phyloP scores from a whole-genome alignment of 2,888 invertebrate genomes.

The Bruchidius siliquastri region DNA sequence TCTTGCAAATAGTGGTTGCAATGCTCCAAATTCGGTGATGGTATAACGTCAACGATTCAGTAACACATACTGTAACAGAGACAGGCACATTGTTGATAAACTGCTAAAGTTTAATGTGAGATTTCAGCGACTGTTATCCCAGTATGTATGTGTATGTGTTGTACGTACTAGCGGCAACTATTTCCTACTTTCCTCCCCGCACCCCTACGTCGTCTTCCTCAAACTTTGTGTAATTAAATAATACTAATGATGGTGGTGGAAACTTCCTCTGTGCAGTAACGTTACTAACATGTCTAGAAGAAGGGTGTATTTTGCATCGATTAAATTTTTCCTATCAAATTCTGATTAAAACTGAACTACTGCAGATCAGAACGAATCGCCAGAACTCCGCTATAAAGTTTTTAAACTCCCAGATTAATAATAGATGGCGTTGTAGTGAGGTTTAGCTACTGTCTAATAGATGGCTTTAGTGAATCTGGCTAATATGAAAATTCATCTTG shows the following conservation, averaged over 20 bases:
- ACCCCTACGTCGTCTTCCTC: background rate
- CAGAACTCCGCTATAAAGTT: no score
- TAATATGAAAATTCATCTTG: no score
- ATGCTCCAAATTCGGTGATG: background rate
- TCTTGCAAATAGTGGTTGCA: background rate
- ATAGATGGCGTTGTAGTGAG: no score
- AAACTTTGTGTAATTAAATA: background rate
- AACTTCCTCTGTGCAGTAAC: background rate
- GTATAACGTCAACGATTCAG: background rate
- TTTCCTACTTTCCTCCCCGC: background rate
- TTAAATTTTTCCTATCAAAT: no score
- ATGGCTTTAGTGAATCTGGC: no score
- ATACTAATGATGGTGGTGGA: background rate
- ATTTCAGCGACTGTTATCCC: background rate
- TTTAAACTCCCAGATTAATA: no score
- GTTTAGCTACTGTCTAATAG: no score
- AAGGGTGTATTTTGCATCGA: no score
- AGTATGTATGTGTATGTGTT: background rate
- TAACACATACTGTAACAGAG: background rate
- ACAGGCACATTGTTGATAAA: background rate
- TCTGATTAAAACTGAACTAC: no score
- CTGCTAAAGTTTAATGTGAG: background rate
- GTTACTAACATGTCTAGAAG: background rate
- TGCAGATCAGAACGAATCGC: no score
- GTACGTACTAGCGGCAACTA: background rate